phyloP scores from a whole-genome alignment of 2,888 invertebrate genomes.

The Calameuta pallipes region DNA sequence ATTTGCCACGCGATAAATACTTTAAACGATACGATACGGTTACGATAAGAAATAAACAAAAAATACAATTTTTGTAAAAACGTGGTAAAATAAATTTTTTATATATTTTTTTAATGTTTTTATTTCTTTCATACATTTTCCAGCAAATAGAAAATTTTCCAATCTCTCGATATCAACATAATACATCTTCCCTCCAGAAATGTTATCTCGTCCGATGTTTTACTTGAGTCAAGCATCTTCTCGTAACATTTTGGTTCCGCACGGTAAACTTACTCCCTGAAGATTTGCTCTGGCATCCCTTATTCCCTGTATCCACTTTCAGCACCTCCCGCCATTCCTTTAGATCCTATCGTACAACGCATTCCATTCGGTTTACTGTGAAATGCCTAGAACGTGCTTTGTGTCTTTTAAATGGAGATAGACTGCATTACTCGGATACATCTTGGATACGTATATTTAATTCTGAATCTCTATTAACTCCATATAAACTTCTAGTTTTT shows the following conservation, averaged over 20 bases:
- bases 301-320: not conserved
- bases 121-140: not conserved
- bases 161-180: not conserved
- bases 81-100: not conserved
- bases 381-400: not conserved
- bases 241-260: slow-evolving; percentile 15
- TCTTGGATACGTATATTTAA: not conserved
- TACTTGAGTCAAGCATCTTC: not conserved
- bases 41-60: not conserved
- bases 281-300: slow-evolving; percentile 38
- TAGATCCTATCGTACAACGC: not conserved
- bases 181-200: not conserved
- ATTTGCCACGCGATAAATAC: slow-evolving; percentile 37
- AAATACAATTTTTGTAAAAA: not conserved
- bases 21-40: not conserved
- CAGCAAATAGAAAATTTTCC: not conserved
- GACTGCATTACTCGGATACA: not conserved
- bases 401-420: not conserved
- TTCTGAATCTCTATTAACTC: not conserved
- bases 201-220: not conserved
- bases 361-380: not conserved
- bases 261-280: slow-evolving; percentile 39
- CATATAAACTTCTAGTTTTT: not conserved
- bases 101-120: not conserved
- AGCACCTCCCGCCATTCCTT: not conserved